Conservation (phyloP, 1,140 invertebrate species). For the Patella vulgata region DNA sequence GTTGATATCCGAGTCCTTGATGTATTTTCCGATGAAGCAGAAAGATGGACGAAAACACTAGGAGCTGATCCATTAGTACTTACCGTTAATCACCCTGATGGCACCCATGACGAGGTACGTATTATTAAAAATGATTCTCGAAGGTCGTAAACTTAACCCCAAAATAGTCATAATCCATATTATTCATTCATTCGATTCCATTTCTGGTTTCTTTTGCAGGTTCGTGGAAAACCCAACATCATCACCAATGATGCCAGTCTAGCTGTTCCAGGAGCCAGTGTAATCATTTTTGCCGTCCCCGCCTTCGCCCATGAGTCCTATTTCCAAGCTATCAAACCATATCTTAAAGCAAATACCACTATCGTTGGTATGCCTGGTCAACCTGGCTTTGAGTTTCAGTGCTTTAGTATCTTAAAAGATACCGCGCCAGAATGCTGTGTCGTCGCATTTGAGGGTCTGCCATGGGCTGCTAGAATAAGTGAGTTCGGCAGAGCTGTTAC, state of each 20-base stretch:
- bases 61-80: slow-evolving; percentile 37
- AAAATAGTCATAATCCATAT: no score
- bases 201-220: no score
- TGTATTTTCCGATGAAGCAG: slow-evolving; percentile 52
- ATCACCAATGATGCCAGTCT: slow-evolving; percentile 44
- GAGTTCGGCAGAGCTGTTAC: slow-evolving; percentile 41
- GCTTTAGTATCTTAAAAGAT: slow-evolving; percentile 33
- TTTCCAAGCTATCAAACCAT: slow-evolving; percentile 45
- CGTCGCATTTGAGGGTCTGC: slow-evolving; percentile 40
- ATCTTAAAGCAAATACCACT: slow-evolving; percentile 37
- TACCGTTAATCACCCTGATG: slow-evolving; percentile 34
- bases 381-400: slow-evolving; percentile 53
- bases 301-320: slow-evolving; percentile 49
- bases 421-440: slow-evolving; percentile 23
- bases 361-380: slow-evolving; percentile 50
- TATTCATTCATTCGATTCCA: no score
- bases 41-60: slow-evolving; percentile 45
- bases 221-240: no score
- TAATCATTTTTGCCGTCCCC: slow-evolving; percentile 46
- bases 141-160: no score
- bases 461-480: slow-evolving; percentile 47
- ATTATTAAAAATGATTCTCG: no score
- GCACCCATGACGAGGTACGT: slow-evolving; percentile 17
- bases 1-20: slow-evolving; percentile 47
- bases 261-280: slow-evolving; percentile 35